These are phyloP conservation scores for Siniperca obscura DNA, from an alignment of 2,797 vertebrate genomes.

Conservation along the genomic window DNA sequence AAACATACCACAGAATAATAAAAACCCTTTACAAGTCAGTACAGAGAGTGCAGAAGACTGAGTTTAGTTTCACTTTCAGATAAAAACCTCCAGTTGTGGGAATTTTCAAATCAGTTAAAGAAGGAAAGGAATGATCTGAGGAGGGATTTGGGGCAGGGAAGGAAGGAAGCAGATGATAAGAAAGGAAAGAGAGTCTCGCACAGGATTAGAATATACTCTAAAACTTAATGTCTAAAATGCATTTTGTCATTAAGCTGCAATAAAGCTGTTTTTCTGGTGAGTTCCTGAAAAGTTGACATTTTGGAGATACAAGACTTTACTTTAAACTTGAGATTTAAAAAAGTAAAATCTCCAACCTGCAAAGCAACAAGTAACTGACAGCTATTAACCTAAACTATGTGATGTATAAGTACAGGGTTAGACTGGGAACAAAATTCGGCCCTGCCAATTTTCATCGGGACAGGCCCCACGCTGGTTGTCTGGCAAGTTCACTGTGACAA, in stretches of 20 bases:
- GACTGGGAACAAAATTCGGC: too few species aligned
- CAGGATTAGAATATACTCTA: neutral
- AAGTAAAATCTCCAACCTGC: neutral
- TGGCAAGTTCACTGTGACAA: neutral
- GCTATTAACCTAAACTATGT: neutral
- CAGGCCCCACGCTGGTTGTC: neutral
- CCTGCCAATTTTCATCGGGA: too few species aligned
- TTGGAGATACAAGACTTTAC: neutral
- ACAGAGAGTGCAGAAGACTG: neutral
- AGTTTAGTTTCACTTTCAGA: neutral
- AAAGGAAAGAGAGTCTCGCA: neutral
- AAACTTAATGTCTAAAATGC: neutral
- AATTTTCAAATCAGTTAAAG: neutral
- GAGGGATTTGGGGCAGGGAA: neutral
- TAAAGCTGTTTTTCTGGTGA: neutral
- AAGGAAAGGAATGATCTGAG: neutral
- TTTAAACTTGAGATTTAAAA: conserved; percentile 1
- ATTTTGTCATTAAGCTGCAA: neutral
- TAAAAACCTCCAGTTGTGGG: neutral
- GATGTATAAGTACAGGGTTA: neutral
- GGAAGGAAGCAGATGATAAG: neutral
- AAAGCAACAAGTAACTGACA: neutral
- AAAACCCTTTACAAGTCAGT: neutral
- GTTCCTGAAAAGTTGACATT: too few species aligned
- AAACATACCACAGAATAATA: too few species aligned